phyloP scores from a whole-genome alignment of 2,797 vertebrate genomes.

The Lagodon rhomboides region DNA sequence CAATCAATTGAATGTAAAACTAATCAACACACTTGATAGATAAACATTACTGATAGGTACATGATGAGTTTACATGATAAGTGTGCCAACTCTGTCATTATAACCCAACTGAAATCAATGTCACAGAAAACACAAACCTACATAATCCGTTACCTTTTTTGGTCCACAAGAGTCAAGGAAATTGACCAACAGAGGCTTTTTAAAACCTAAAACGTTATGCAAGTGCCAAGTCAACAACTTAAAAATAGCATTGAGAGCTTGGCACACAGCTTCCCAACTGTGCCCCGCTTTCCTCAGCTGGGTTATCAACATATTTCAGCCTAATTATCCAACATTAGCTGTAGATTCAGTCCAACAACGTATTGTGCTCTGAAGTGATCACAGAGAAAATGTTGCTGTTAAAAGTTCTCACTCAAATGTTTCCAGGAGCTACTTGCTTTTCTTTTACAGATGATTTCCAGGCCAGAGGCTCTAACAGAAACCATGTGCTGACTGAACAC shows the following conservation, averaged over 20 bases:
- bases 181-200: neutral
- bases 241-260: conserved; percentile 39
- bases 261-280: neutral
- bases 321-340: neutral
- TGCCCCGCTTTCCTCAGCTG: conserved; percentile 4
- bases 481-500: conserved; percentile 22
- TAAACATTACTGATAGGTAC: neutral
- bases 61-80: neutral
- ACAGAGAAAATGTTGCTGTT: conserved; percentile 1
- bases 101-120: too few relatives aligned
- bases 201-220: conserved; percentile 37
- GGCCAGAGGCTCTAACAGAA: conserved; percentile 25
- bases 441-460: conserved; percentile 22
- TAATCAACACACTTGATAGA: too few relatives aligned
- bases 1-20: too few relatives aligned
- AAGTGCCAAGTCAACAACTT: conserved; percentile 43
- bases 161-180: neutral
- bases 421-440: conserved; percentile 12
- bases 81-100: neutral
- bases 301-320: conserved; percentile 21
- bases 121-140: neutral
- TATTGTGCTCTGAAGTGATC: neutral
- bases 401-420: neutral
- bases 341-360: neutral
- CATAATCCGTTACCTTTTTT: neutral